These are phyloP conservation scores for Atta colombica DNA, from an alignment of 1,140 invertebrate species.

Conservation along the genomic window DNA sequence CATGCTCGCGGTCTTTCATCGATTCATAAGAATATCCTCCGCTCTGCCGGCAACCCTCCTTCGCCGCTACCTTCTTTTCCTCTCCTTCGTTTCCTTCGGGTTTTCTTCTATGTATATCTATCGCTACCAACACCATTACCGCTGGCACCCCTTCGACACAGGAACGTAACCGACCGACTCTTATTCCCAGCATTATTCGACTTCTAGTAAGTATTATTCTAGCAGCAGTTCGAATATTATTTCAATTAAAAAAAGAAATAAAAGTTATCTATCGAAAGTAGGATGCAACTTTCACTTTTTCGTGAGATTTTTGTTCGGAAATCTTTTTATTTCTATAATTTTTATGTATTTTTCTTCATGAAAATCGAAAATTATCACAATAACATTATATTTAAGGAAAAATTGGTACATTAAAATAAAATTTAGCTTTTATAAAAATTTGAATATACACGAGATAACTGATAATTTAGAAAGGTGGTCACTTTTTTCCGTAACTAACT, in stretches of 20 bases:
- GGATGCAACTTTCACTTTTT: too few relatives aligned
- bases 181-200: constrained; percentile 33
- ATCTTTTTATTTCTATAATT: too few relatives aligned
- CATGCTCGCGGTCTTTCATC: constrained; percentile 86
- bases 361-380: too few relatives aligned
- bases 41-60: constrained; percentile 73
- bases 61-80: constrained; percentile 46
- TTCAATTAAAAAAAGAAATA: not conserved
- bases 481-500: not conserved
- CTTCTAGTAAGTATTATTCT: not conserved
- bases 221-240: constrained; percentile 22
- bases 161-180: constrained; percentile 63
- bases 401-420: too few relatives aligned
- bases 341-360: too few relatives aligned
- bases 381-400: too few relatives aligned
- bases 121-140: constrained; percentile 4
- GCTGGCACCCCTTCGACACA: constrained; percentile 46
- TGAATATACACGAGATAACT: not conserved
- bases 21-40: constrained; percentile 86
- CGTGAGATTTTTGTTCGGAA: too few relatives aligned
- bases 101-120: constrained; percentile 4
- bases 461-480: not conserved
- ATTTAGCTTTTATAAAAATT: not conserved
- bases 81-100: constrained; percentile 52
- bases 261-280: not conserved